These are phyloP conservation scores for Agapostemon virescens DNA, from an alignment of 2,888 invertebrate genomes.

Conservation along the genomic window DNA sequence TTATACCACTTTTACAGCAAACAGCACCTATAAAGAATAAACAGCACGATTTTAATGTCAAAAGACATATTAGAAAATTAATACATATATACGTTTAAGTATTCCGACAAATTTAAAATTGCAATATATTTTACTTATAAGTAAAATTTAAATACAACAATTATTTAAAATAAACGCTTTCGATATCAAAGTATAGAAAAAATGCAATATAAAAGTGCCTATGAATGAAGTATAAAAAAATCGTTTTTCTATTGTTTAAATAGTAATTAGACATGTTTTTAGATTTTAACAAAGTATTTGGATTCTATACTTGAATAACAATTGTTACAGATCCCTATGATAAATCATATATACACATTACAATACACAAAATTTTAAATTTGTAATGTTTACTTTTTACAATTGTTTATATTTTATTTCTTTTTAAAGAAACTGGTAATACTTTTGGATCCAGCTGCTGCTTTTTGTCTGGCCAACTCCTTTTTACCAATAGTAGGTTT, in stretches of 20 bases:
- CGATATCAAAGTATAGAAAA: conserved; percentile 4
- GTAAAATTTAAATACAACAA: conserved; percentile 39
- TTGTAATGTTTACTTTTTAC: conserved; percentile 22
- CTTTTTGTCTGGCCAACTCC: conserved; percentile 88
- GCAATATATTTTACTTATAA: conserved; percentile 35
- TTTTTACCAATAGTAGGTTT: conserved; percentile 85
- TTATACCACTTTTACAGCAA: conserved; percentile 12
- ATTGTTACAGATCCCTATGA: conserved; percentile 11
- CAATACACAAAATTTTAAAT: conserved; percentile 37
- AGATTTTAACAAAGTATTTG: conserved; percentile 15
- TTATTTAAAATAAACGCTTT: conserved; percentile 31
- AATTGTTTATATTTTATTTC: conserved; percentile 78
- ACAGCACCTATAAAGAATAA: conserved; percentile 9
- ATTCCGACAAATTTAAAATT: conserved; percentile 19
- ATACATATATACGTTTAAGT: conserved; percentile 16
- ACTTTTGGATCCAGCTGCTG: conserved; percentile 89
- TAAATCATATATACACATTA: conserved; percentile 31
- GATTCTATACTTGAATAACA: conserved; percentile 18
- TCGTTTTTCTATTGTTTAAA: conserved; percentile 24
- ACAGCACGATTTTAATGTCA: not conserved
- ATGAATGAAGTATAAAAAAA: conserved; percentile 27
- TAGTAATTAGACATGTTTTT: conserved; percentile 22
- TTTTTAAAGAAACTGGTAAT: conserved; percentile 91
- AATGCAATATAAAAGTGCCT: conserved; percentile 41
- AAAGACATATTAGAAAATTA: conserved; percentile 1